A percentile compares a stretch with the other conserved stretches of the same genome.
Conservation (phyloP, 1,140 invertebrate species). For the Aphelinus certus region DNA sequence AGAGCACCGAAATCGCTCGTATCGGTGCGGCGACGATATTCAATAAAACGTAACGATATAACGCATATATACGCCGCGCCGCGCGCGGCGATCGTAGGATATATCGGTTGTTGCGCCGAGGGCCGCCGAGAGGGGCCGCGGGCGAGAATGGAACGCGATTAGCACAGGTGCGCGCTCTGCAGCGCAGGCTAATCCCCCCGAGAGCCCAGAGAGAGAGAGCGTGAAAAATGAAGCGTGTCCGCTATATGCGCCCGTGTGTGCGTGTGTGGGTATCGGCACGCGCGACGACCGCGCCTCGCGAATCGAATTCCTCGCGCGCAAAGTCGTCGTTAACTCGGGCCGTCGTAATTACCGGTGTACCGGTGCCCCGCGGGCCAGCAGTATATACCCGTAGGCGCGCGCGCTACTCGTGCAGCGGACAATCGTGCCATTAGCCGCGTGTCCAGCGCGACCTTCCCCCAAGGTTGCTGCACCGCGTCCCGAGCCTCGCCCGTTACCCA, state of each 20-base stretch:
- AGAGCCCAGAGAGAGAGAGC: too few relatives aligned
- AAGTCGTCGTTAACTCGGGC: slow-evolving; percentile 28
- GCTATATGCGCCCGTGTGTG: neutral
- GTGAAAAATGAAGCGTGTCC: slow-evolving; percentile 7
- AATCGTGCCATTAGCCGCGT: slow-evolving; percentile 48
- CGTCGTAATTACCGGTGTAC: slow-evolving; percentile 31
- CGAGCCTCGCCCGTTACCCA: too few relatives aligned
- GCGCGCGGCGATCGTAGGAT: neutral
- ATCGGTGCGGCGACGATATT: too few relatives aligned
- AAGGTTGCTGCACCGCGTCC: too few relatives aligned
- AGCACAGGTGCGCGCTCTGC: neutral
- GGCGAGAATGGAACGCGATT: slow-evolving; percentile 4
- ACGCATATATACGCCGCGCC: too few relatives aligned
- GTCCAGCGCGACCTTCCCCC: slow-evolving; percentile 41
- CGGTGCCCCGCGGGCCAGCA: neutral
- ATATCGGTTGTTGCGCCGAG: neutral
- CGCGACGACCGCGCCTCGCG: slow-evolving; percentile 1
- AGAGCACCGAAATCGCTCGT: too few relatives aligned
- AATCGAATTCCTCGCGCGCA: slow-evolving; percentile 31
- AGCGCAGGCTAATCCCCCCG: neutral
- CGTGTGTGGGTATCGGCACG: neutral
- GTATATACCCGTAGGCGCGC: neutral
- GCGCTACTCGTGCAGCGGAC: slow-evolving; percentile 5
- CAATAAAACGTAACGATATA: too few relatives aligned
- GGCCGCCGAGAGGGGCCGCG: too few relatives aligned